Evolutionary conservation across 2,113 vertebrate species (phyloP).

Genomic region (Cryptotis parvus): DNA sequence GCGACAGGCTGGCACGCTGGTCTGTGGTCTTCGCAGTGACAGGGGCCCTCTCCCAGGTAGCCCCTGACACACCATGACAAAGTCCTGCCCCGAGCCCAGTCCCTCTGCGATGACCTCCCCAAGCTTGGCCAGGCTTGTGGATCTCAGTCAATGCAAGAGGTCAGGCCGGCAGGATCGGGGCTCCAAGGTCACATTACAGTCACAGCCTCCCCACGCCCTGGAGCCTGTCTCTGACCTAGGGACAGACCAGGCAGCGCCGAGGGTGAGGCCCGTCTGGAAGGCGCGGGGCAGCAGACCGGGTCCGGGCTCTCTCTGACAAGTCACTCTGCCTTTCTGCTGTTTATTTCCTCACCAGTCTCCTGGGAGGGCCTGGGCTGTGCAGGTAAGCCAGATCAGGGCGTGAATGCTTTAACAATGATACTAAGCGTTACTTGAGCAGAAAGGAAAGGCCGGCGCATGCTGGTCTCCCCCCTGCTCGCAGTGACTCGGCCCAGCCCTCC

Average conservation of each 20-base stretch:
- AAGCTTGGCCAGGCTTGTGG: constrained; percentile 72
- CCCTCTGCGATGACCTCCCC: constrained; percentile 41
- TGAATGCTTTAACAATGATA: constrained; percentile 26
- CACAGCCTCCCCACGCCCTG: neutral
- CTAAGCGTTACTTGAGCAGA: constrained; percentile 28
- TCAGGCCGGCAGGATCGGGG: constrained; percentile 9
- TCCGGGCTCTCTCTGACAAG: neutral
- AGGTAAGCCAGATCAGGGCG: neutral
- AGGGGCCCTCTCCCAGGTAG: constrained; percentile 15
- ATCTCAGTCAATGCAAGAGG: constrained; percentile 57
- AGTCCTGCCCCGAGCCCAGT: neutral
- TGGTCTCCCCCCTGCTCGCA: neutral
- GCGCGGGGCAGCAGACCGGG: neutral
- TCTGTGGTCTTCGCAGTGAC: neutral
- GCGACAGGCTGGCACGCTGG: neutral
- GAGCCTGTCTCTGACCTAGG: constrained; percentile 23
- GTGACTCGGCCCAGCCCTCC: neutral
- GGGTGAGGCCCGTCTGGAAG: neutral
- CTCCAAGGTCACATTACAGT: neutral
- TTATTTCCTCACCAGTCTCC: constrained; percentile 32
- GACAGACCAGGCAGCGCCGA: neutral
- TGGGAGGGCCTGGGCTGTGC: constrained; percentile 8
- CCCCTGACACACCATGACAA: neutral
- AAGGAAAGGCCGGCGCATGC: too few species aligned
- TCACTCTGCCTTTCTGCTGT: constrained; percentile 29